Conservation (phyloP, 1,140 invertebrate species). For the Stratiolaelaps scimitus region DNA sequence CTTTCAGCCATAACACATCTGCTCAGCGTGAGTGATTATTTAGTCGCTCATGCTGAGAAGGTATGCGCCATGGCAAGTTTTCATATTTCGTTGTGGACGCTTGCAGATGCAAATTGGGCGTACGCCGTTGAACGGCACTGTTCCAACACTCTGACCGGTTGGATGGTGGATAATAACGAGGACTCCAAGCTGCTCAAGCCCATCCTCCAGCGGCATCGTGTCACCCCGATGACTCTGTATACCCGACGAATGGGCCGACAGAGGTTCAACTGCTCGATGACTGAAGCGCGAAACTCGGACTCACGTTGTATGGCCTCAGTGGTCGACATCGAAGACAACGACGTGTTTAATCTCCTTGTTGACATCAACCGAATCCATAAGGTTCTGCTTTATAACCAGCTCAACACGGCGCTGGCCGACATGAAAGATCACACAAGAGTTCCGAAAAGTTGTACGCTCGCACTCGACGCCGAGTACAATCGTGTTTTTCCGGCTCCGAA, state of each 20-base stretch:
- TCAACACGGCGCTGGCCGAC: background rate
- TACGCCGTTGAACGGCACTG: slow-evolving; percentile 19
- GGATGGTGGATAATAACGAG: slow-evolving; percentile 2
- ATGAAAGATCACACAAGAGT: background rate
- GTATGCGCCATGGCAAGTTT: background rate
- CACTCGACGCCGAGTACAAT: slow-evolving; percentile 1
- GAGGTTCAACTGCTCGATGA: background rate
- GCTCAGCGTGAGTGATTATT: no score
- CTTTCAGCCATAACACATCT: no score
- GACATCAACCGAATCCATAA: slow-evolving; percentile 1
- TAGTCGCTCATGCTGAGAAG: no score
- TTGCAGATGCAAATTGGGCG: slow-evolving; percentile 7
- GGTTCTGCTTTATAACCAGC: background rate
- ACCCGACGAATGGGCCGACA: background rate
- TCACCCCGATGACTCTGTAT: background rate
- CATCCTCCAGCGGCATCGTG: background rate
- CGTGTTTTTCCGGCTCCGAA: slow-evolving; percentile 2
- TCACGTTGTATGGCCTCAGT: background rate
- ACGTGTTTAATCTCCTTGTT: slow-evolving; percentile 15
- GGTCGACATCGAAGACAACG: background rate
- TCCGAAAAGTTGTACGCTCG: slow-evolving; percentile 15
- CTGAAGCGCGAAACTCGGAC: background rate
- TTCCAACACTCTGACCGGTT: background rate
- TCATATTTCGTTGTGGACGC: background rate
- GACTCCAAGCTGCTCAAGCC: background rate